Evolutionary conservation across 2,113 vertebrate genomes (phyloP), one percentile per base, ranked within the genome.

Genomic region (Artemisiospiza belli): DNA sequence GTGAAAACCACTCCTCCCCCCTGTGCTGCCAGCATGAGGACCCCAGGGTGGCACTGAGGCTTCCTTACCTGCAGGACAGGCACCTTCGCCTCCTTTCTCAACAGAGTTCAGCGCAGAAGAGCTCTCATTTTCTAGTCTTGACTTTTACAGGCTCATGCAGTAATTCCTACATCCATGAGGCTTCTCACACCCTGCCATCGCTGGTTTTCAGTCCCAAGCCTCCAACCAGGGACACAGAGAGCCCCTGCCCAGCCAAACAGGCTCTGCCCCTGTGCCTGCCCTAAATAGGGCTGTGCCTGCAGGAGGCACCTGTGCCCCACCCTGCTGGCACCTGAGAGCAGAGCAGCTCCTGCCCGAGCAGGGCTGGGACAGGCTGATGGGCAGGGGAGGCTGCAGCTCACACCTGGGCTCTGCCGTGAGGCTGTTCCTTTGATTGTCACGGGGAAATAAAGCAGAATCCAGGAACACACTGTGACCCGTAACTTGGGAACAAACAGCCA

Each of bases 221-320:
- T 10, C n/a, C 14, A 13, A 62, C 5, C 8, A 44, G 44, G 10
- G 43, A 3, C 6, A 0, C 23, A 35, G 17, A 25, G 27, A 33
- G 1, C 4, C 7, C 2, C 0, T 8, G 1, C 0, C 0, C 43
- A 15, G 5, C 33, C 44, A 16, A 10, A 5, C 12, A 10, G 7
- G 3, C 5, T 0, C 52, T n/a, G 5, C 12, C 1, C 12, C 46
- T 24, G 2, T 4, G 17, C 35, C 63, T 12, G 16, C 54, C 55
- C 37, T 35, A 12, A 58, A 14, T 0, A 69, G 15, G 25, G 15
- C 1, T 2, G 11, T 11, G n/a, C 27, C 7, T 14, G 13, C 67
- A 3, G 15, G 4, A 30, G 77, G 51, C 51, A 30, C 16, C 7
- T 9, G 63, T 4, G 23, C 43, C 35, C 27, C 76, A 7, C 30